A percentile compares a stretch with the other conserved stretches of the same genome.
phyloP scores from a whole-genome alignment of 2,888 invertebrate species.

The Beris chalybata region DNA sequence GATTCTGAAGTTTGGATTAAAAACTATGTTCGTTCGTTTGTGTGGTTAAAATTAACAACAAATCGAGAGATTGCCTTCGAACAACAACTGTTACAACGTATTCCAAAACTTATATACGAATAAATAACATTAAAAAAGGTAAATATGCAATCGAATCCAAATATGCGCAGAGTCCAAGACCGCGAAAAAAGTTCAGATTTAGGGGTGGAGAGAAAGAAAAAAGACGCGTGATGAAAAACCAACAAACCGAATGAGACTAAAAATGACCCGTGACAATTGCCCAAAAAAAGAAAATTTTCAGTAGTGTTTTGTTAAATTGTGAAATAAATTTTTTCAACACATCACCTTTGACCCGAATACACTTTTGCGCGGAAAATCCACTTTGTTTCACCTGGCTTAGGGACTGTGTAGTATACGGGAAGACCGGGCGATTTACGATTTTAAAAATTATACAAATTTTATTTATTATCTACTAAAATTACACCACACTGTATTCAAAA shows the following conservation, averaged over 20 bases:
- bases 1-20: conserved; percentile 9
- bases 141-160: conserved; percentile 27
- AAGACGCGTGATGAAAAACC: conserved; percentile 28
- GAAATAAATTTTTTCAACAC: conserved; percentile 23
- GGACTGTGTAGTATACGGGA: neutral
- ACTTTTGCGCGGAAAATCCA: conserved; percentile 28
- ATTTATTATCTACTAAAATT: too few species aligned
- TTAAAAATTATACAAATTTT: too few species aligned
- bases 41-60: conserved; percentile 12
- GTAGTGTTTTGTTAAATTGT: conserved; percentile 27
- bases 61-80: conserved; percentile 16
- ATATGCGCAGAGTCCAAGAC: conserved; percentile 28
- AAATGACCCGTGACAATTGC: conserved; percentile 23
- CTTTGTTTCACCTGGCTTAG: conserved; percentile 1
- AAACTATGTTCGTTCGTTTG: conserved; percentile 11
- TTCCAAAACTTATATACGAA: conserved; percentile 27
- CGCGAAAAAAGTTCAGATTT: conserved; percentile 28
- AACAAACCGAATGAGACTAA: conserved; percentile 25
- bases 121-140: conserved; percentile 23
- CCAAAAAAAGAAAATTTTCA: conserved; percentile 14
- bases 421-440: neutral
- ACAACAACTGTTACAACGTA: conserved; percentile 25
- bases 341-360: conserved; percentile 25
- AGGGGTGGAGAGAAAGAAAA: conserved; percentile 24
- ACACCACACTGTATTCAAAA: too few species aligned